Evolutionary conservation across 1,140 invertebrate species (phyloP), one percentile per base, ranked within the genome.

Genomic region (Drosophila novamexicana): DNA sequence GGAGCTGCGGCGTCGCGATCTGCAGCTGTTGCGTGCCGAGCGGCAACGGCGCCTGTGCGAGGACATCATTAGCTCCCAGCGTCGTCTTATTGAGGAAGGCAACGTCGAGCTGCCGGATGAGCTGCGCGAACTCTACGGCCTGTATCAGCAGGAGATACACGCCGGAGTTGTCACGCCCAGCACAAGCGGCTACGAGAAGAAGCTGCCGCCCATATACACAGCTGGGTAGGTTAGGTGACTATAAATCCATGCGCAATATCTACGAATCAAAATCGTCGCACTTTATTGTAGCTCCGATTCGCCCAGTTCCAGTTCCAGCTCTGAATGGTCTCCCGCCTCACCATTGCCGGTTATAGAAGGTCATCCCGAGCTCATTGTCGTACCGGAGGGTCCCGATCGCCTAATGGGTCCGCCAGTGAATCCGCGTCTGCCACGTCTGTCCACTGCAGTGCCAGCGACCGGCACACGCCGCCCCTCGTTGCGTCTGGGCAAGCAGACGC

Each of bases 41-140:
- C 93, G 97, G 22, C 97, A 98, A 91, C 93, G 97, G 9, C 95
- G 96, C 52, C 94, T 99, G 5, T 97, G 96, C 67, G 97, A 99
- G 85, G 97, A 98, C 86, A 98, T 98, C 65, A 98, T 99, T 59
- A 96, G 96, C 0, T 94, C 97, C 44, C 98, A 98, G 91, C 93
- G 97, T 54, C 93, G 96, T 16, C 94, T 98, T n/a, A 96, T 98
- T 71, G 96, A 98, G 94, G 95, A 95, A 89, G 93, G 95, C 79
- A 93, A 94, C 69, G 89, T 97, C 6, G 93, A 94, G 18, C 93
- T 97, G 16, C 96, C 97, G 4, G 93, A 95, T 7, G 97, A 98
- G 81, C 92, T 98, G 39, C 95, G 96, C 64, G 97, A 98, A 68
- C 93, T 98, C 10, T 98, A 98, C 91, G 94, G 95, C 8, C 93